These are phyloP conservation scores for Catajapyx aquilonaris DNA, from an alignment of 1,140 invertebrate genomes.

Conservation along the genomic window DNA sequence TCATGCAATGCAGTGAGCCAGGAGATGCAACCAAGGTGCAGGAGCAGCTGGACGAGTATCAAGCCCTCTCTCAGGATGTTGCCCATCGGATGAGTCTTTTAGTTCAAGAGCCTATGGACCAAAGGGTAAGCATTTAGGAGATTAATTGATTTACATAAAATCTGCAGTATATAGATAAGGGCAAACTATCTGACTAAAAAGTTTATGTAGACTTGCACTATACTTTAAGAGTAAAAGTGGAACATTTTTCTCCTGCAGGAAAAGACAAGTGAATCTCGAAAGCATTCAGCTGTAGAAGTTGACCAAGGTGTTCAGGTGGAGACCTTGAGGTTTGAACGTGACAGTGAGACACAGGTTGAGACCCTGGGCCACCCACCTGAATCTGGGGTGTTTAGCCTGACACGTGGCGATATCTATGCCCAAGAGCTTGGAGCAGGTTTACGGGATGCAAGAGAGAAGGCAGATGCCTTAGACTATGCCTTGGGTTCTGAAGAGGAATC, in stretches of 20 bases:
- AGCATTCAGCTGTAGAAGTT: slow-evolving; percentile 1
- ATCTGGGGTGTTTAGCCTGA: neutral
- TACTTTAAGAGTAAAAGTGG: too few species aligned
- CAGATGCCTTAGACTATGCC: too few species aligned
- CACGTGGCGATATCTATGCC: neutral
- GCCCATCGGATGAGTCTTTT: slow-evolving; percentile 23
- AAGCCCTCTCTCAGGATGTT: slow-evolving; percentile 37
- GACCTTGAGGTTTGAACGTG: slow-evolving; percentile 47
- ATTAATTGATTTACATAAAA: too few species aligned
- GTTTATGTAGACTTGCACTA: too few species aligned
- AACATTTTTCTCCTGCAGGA: too few species aligned
- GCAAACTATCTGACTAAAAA: too few species aligned
- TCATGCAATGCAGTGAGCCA: slow-evolving; percentile 30
- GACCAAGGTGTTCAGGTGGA: slow-evolving; percentile 31
- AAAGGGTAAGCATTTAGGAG: neutral
- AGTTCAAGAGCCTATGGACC: neutral
- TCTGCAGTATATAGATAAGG: too few species aligned
- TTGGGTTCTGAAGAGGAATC: neutral
- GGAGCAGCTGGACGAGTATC: slow-evolving; percentile 42
- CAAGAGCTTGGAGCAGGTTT: neutral
- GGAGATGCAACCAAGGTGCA: slow-evolving; percentile 32
- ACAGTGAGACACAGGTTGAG: slow-evolving; percentile 53
- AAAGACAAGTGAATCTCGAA: too few species aligned
- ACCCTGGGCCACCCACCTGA: slow-evolving; percentile 31
- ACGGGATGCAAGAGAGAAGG: neutral